Evolutionary conservation across 2,888 invertebrate species (phyloP), one percentile per base, ranked within the genome.

Genomic region (Epinotia demarniana): DNA sequence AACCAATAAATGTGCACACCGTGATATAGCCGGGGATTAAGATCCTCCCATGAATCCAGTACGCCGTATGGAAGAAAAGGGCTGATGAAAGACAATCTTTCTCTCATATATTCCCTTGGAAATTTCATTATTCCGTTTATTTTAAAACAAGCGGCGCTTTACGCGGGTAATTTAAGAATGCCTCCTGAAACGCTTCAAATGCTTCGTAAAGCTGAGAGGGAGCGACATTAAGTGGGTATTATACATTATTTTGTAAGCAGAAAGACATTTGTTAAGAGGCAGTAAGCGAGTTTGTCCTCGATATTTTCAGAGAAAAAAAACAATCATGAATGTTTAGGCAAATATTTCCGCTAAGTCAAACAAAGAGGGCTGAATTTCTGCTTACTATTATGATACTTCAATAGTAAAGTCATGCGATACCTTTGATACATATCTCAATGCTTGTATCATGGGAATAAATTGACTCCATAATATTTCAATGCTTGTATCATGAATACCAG

Each of bases 1-100:
- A 94, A 84, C 93, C 94, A 94, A 83, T 91, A 94, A 81, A 93
- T 91, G 80, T 94, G 94, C 33, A 94, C 86, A 2, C 92, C 90
- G 72, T 89, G 92, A 80, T 92, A 94, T 71, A 94, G 83, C 43
- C 85, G 86, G 1, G 94, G 94, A 72, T 92, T 85, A 46, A 93
- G 87, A 80, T 89, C 87, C 67, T 92, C 91, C 93, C 93, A 92
- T 3, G 92, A 78, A 67, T 92, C 91, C 12, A 88, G 75, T 13
- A 90, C 89, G 55, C 93, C 93, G 80, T 91, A 93, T 27, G 93
- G 93, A 53, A 93, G 80, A 75, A 89, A 78, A 5, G 86, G 87
- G 55, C 81, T 81, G 72, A 85, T 82, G 80, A 85, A 81, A 68
- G 81, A 79, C 77, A 88, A 84, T 81, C 82, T 89, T 72, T 81